Evolutionary conservation across 1,140 invertebrate genomes (phyloP), one percentile per base, ranked within the genome.

Genomic region (Drosophila paulistorum): DNA sequence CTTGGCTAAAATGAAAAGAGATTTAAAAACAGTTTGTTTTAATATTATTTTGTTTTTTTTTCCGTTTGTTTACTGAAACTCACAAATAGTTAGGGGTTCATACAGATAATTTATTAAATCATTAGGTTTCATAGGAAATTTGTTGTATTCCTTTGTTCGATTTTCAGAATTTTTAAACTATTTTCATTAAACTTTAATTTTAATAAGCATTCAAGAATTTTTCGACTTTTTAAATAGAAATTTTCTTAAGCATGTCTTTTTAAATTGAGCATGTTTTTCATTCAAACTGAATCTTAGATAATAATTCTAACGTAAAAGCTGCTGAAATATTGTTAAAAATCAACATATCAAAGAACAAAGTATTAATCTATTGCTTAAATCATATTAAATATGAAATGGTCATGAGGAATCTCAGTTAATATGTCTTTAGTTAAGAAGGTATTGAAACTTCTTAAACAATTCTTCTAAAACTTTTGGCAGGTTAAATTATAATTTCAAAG

Each of bases 1-100:
- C 61, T 65, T 61, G 55, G 23, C 59, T 54, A 65, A 51, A 67
- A 51, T 66, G 59, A 64, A 59, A 75, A 62, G 23, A 61, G 48
- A 57, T 61, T 71, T 41, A 60, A 66, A 71, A 71, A 35, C 37
- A 67, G 9, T 64, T 42, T 14, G 26, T 20, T 62, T 61, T 59
- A 48, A 33, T 6, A 41, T 54, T 33, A 30, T 41, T 60, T 26
- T 26, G 2, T 26, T 26, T 26, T 2, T 26, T 26, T 26, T 26
- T 26, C 0, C 17, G 17, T n/a, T 59, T 4, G 3, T 26, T 26
- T 26, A 61, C 13, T 65, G 26, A 17, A 48, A 42, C 45, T 48
- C 10, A 23, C 58, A 13, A 68, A 5, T 33, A 51, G 60, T 14
- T 7, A 74, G 45, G 35, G 51, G 33, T 37, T 20, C 30, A 26